phyloP scores from a whole-genome alignment of 2,888 invertebrate species.

The Lepidocyrtinus sp. region DNA sequence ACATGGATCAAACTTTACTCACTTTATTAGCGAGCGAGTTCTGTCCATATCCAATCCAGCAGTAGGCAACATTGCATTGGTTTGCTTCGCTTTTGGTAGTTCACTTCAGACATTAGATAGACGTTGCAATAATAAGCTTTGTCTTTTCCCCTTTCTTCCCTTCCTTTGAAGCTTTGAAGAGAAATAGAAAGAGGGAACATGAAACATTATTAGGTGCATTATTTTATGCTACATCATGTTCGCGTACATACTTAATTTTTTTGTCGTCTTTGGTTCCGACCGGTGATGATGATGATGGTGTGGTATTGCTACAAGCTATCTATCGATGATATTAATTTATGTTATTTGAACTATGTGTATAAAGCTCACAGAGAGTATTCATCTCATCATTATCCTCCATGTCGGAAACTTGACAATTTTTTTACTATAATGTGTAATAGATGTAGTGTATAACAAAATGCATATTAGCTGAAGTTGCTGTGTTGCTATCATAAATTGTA shows the following conservation, averaged over 20 bases:
- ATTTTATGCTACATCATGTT: neutral
- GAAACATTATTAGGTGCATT: neutral
- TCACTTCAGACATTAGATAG: conserved; percentile 17
- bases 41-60: conserved; percentile 35
- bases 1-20: conserved; percentile 32
- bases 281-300: too few species aligned
- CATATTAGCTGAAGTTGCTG: neutral
- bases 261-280: neutral
- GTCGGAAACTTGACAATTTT: too few species aligned
- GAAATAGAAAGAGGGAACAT: neutral
- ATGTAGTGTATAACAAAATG: neutral
- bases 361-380: neutral
- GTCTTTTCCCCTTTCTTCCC: conserved; percentile 6
- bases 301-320: too few species aligned
- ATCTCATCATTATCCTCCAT: neutral
- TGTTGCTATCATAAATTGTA: too few species aligned
- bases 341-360: neutral
- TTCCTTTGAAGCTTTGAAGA: neutral
- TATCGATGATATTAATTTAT: neutral
- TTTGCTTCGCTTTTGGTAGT: too few species aligned
- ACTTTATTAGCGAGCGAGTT: conserved; percentile 24
- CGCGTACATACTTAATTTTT: neutral
- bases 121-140: conserved; percentile 12
- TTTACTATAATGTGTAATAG: neutral
- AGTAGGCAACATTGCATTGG: conserved; percentile 3